phyloP scores from a whole-genome alignment of 2,888 invertebrate species.

The Himalopsyche japonica region DNA sequence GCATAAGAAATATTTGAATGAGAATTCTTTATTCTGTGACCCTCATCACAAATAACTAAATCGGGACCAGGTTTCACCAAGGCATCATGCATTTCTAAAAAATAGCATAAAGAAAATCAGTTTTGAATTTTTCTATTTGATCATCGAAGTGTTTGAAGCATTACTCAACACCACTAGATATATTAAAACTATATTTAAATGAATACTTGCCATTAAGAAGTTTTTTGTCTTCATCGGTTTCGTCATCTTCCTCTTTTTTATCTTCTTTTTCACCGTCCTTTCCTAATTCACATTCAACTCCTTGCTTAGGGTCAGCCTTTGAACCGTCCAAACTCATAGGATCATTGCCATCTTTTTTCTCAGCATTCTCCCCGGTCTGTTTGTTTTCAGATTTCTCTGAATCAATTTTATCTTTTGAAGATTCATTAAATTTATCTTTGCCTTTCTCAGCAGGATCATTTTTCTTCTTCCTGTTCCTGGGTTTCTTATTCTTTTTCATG shows the following conservation, averaged over 20 bases:
- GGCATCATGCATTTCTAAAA: constrained; percentile 78
- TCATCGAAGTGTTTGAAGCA: not conserved
- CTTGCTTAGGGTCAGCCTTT: not conserved
- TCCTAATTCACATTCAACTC: not conserved
- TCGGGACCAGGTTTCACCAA: constrained; percentile 92
- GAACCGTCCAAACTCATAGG: constrained; percentile 42
- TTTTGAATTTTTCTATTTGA: not conserved
- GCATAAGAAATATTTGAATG: constrained; percentile 96
- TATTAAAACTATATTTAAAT: not conserved
- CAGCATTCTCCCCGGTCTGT: constrained; percentile 51
- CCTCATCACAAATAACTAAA: constrained; percentile 93
- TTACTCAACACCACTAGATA: not conserved
- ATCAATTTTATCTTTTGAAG: constrained; percentile 9
- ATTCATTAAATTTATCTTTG: constrained; percentile 38
- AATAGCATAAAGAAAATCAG: not conserved
- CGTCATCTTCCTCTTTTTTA: constrained; percentile 53
- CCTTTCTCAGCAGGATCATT: constrained; percentile 44
- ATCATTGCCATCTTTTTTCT: constrained; percentile 61
- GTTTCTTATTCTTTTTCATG: constrained; percentile 69
- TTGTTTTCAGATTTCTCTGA: constrained; percentile 44
- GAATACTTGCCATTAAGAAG: constrained; percentile 68
- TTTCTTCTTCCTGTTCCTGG: constrained; percentile 58
- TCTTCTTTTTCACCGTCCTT: constrained; percentile 32
- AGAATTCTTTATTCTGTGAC: constrained; percentile 97
- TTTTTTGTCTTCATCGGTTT: constrained; percentile 66